Conservation (phyloP, 2,113 vertebrate genomes). For the Probosciger aterrimus region DNA sequence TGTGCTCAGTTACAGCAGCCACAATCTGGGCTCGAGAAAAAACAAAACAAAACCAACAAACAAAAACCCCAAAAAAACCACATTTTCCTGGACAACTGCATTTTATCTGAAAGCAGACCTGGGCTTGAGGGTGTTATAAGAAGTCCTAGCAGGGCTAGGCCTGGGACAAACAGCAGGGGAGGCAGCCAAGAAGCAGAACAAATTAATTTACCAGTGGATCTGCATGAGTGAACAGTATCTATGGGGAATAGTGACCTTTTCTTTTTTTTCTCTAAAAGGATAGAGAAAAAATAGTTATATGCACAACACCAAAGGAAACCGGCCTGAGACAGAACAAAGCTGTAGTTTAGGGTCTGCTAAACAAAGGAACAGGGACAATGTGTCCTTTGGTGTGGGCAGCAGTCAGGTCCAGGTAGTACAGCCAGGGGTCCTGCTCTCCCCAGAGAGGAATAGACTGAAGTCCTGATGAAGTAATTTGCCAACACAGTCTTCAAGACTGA, state of each 20-base stretch:
- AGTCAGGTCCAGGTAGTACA: neutral
- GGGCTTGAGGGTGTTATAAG: neutral
- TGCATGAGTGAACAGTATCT: neutral
- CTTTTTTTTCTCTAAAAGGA: neutral
- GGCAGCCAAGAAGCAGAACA: neutral
- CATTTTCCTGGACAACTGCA: neutral
- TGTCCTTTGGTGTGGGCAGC: neutral
- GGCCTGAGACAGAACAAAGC: neutral
- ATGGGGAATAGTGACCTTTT: neutral
- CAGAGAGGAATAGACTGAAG: neutral
- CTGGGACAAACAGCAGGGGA: neutral
- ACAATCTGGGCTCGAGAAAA: neutral
- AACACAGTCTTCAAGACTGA: neutral
- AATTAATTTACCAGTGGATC: neutral
- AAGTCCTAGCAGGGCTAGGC: neutral
- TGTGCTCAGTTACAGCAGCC: neutral
- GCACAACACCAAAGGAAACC: neutral
- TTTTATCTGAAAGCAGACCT: neutral
- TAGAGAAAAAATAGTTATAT: neutral
- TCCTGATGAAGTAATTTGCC: neutral
- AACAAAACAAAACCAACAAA: neutral
- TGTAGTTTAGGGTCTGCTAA: neutral
- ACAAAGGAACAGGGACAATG: neutral
- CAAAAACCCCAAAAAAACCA: neutral
- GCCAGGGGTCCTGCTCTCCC: neutral